Conservation (phyloP, 2,113 vertebrate genomes). For the Ophthalmolycus amberensis region DNA sequence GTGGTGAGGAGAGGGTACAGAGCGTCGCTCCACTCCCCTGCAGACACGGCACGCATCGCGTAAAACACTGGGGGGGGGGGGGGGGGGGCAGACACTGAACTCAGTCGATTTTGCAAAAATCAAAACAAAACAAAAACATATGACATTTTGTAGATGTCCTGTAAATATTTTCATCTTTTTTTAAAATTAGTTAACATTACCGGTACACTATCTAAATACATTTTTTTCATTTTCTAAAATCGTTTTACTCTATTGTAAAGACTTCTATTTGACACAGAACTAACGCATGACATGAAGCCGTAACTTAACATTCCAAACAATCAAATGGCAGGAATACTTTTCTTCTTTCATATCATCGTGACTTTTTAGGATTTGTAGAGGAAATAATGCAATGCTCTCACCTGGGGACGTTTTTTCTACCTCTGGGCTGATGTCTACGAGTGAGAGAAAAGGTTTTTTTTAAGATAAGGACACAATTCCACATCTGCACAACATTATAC, state of each 20-base stretch:
- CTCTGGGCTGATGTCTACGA: conserved; percentile 89
- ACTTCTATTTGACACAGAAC: not conserved
- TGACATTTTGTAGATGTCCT: no score
- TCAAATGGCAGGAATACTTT: not conserved
- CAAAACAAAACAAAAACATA: no score
- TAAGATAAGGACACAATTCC: not conserved
- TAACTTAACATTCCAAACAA: not conserved
- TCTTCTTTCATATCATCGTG: not conserved
- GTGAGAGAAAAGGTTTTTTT: conserved; percentile 77
- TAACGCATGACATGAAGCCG: not conserved
- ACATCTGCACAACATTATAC: not conserved
- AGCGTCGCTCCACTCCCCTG: conserved; percentile 97
- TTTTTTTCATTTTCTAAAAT: not conserved
- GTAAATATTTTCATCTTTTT: not conserved
- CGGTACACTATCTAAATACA: not conserved
- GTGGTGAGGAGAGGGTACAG: conserved; percentile 95
- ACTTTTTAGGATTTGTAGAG: not conserved
- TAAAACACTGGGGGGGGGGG: not conserved
- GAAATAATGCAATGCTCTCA: conserved; percentile 57
- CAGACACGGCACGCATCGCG: not conserved
- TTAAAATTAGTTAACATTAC: not conserved
- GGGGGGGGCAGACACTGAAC: not conserved
- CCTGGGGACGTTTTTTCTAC: conserved; percentile 91
- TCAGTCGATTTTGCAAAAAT: no score
- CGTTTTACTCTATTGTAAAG: not conserved